phyloP scores from a whole-genome alignment of 35 echinoderm and acorn worm species.

The Acanthaster planci region DNA sequence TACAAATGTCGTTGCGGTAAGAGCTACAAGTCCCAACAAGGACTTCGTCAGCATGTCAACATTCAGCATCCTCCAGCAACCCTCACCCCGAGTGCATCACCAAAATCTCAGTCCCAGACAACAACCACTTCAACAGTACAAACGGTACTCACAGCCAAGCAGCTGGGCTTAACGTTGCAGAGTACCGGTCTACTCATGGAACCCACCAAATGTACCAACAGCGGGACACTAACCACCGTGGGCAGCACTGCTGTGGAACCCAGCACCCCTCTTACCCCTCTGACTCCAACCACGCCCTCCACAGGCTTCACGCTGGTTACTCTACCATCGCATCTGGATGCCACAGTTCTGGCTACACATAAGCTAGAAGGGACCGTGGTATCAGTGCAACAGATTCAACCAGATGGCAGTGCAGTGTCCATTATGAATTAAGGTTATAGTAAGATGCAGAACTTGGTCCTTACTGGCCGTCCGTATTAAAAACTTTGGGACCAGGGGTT shows the following conservation, averaged over 20 bases:
- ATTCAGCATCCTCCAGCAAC: conserved; percentile 65
- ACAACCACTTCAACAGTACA: conserved; percentile 18
- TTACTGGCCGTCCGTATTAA: no score
- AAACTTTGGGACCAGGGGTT: no score
- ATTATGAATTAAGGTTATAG: not conserved
- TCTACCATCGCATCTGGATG: conserved; percentile 71
- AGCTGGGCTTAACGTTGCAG: conserved; percentile 24
- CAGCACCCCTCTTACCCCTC: conserved; percentile 60
- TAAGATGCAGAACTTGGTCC: no score
- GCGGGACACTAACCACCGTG: conserved; percentile 6
- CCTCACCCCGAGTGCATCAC: conserved; percentile 53
- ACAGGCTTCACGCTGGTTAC: conserved; percentile 80
- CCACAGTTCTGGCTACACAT: not conserved
- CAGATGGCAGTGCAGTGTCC: not conserved
- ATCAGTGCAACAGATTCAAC: conserved; percentile 11
- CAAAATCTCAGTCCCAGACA: conserved; percentile 51
- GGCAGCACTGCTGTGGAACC: conserved; percentile 68
- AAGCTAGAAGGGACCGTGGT: conserved; percentile 29
- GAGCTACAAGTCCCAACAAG: conserved; percentile 89
- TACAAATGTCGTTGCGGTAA: conserved; percentile 96
- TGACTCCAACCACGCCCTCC: conserved; percentile 57
- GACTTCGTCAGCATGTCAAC: conserved; percentile 83
- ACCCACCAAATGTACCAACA: conserved; percentile 52
- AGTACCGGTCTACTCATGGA: conserved; percentile 30
- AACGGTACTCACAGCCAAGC: not conserved